phyloP scores from a whole-genome alignment of 2,113 vertebrate genomes.

The Xiphophorus maculatus region DNA sequence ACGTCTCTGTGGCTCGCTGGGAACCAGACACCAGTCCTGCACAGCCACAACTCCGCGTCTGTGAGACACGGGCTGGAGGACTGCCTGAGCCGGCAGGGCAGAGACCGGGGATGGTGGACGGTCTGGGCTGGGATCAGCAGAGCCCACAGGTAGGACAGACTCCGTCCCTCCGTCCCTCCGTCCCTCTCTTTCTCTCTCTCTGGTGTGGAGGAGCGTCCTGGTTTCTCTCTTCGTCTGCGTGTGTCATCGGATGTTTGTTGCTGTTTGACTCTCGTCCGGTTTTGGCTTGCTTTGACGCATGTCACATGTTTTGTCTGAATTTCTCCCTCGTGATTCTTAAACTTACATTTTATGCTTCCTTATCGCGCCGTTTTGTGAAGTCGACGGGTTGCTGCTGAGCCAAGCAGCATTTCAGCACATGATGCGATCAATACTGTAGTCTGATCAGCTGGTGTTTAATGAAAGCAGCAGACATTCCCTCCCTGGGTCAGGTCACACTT shows the following conservation, averaged over 20 bases:
- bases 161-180: slow-evolving; percentile 16
- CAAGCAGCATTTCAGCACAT: neutral
- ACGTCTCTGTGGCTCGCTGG: slow-evolving; percentile 30
- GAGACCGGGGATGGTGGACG: slow-evolving; percentile 24
- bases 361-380: neutral
- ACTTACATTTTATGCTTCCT: neutral
- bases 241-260: neutral
- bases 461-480: neutral
- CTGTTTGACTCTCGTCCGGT: slow-evolving; percentile 4
- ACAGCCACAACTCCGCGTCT: slow-evolving; percentile 12
- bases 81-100: slow-evolving; percentile 1
- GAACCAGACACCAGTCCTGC: slow-evolving; percentile 34
- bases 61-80: slow-evolving; percentile 1
- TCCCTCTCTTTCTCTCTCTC: slow-evolving; percentile 1
- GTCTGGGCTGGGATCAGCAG: slow-evolving; percentile 23
- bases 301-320: neutral
- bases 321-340: neutral
- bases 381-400: neutral
- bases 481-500: slow-evolving; percentile 1
- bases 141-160: slow-evolving; percentile 65
- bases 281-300: neutral
- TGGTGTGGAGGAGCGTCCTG: slow-evolving; percentile 1
- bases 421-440: neutral
- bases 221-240: neutral
- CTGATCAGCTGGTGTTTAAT: neutral